Evolutionary conservation across 92 coral and sea anemone genomes (phyloP).

Genomic region (Ricordea florida): DNA sequence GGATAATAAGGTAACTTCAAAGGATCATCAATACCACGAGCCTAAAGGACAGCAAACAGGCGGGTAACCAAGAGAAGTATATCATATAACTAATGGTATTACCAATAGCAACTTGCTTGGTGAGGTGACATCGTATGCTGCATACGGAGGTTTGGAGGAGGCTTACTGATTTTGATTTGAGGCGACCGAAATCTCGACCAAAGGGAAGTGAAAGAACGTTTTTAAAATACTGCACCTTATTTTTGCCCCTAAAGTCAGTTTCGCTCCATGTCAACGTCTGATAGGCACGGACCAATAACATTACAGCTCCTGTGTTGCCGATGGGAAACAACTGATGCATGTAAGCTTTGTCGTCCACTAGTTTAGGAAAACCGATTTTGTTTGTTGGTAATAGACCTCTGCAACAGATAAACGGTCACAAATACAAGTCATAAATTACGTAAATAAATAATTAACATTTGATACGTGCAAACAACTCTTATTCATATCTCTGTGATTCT

Average conservation of each 20-base stretch:
- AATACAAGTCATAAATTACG: no score
- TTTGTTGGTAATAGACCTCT: slow-evolving; percentile 91
- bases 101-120: not conserved
- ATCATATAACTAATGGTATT: not conserved
- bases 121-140: not conserved
- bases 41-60: slow-evolving; percentile 49
- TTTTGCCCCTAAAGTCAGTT: slow-evolving; percentile 77
- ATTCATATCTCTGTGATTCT: no score
- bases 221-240: slow-evolving; percentile 50
- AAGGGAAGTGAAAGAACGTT: not conserved
- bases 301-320: slow-evolving; percentile 81
- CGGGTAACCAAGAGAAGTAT: not conserved
- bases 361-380: slow-evolving; percentile 91
- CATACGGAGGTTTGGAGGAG: not conserved
- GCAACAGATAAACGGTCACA: not conserved
- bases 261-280: slow-evolving; percentile 76
- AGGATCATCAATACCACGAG: slow-evolving; percentile 81
- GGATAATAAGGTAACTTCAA: slow-evolving; percentile 87
- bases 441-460: no score
- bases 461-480: no score
- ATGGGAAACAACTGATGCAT: slow-evolving; percentile 94
- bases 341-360: slow-evolving; percentile 71
- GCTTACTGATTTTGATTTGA: not conserved
- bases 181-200: not conserved
- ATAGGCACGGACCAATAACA: slow-evolving; percentile 75